These are phyloP conservation scores for Yponomeuta evonymella DNA, from an alignment of 2,888 invertebrate species.

Conservation along the genomic window DNA sequence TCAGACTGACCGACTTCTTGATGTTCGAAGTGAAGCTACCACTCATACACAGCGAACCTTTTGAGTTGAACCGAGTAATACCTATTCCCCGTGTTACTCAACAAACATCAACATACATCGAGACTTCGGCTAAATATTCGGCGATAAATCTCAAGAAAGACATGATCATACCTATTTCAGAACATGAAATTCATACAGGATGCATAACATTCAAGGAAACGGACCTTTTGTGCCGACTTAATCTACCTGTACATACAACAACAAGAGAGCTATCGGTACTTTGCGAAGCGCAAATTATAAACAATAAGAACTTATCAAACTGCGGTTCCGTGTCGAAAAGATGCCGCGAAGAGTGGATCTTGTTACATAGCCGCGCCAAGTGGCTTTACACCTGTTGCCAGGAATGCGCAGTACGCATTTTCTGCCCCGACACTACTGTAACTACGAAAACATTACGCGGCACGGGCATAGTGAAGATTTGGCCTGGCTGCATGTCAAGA, in stretches of 20 bases:
- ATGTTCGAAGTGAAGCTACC: too few relatives aligned
- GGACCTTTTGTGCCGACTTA: too few relatives aligned
- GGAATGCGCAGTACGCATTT: conserved; percentile 7
- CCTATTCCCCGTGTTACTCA: too few relatives aligned
- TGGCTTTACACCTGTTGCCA: background rate
- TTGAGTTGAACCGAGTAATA: too few relatives aligned
- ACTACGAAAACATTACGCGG: background rate
- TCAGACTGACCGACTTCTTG: too few relatives aligned
- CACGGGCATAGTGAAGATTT: background rate
- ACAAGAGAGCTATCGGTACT: background rate
- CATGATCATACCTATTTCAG: too few relatives aligned
- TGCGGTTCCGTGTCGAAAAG: background rate
- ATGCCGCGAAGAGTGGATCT: background rate
- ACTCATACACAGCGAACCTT: too few relatives aligned
- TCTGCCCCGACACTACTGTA: background rate
- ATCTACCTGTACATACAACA: background rate
- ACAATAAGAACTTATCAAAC: background rate
- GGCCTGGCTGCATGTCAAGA: background rate
- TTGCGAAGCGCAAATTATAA: conserved; percentile 5
- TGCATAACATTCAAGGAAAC: too few relatives aligned
- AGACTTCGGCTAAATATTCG: too few relatives aligned
- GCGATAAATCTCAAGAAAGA: too few relatives aligned
- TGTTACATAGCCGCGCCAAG: background rate
- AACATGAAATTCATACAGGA: too few relatives aligned
- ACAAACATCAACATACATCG: too few relatives aligned